phyloP scores from a whole-genome alignment of 2,113 vertebrate species.

The Brachyhypopomus occidentalis region DNA sequence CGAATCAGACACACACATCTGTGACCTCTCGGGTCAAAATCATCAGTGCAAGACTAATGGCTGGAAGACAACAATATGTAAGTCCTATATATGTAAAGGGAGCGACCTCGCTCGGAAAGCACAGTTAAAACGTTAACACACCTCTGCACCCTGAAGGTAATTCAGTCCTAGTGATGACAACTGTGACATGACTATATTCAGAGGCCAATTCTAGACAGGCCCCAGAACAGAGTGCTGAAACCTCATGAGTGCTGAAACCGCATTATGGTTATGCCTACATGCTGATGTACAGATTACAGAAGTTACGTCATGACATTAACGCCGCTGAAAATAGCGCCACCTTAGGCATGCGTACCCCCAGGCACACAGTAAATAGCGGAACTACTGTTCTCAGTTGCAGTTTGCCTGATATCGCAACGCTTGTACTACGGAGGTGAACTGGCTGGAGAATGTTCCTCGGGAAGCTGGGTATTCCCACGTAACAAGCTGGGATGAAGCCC shows the following conservation, averaged over 20 bases:
- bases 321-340: conserved; percentile 29
- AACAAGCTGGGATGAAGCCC: no score
- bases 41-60: background rate
- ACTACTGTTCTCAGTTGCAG: no score
- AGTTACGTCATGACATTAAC: conserved; percentile 37
- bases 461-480: no score
- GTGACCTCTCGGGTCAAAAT: conserved; percentile 23
- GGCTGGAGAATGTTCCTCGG: no score
- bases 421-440: no score
- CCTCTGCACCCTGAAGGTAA: conserved; percentile 30
- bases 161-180: conserved; percentile 43
- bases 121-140: conserved; percentile 19
- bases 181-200: conserved; percentile 34
- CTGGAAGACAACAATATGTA: background rate
- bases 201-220: background rate
- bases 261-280: conserved; percentile 36
- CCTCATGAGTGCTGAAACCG: conserved; percentile 36
- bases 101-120: background rate
- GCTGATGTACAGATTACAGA: conserved; percentile 23
- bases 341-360: no score
- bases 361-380: no score
- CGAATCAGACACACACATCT: conserved; percentile 47
- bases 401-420: no score
- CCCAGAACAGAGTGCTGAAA: conserved; percentile 29
- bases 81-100: background rate